phyloP scores from a whole-genome alignment of 1,140 invertebrate species.

The Platyscapa corneri region DNA sequence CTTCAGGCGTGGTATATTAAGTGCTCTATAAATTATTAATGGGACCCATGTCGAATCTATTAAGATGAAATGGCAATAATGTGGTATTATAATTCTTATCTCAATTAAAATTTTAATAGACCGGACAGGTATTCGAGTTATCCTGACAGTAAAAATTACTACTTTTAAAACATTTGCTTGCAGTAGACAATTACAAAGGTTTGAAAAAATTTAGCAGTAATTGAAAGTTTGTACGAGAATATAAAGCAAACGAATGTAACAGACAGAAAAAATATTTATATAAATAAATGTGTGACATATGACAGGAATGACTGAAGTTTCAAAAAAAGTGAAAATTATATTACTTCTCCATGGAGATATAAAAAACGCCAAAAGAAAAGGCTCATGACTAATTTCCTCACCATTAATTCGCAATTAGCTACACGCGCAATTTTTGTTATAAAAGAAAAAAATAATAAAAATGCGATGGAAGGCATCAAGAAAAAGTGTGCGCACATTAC shows the following conservation, averaged over 20 bases:
- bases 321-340: neutral
- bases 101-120: slow-evolving; percentile 6
- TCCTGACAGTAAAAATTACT: neutral
- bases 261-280: too few species aligned
- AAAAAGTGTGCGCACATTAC: too few species aligned
- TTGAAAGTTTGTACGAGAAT: neutral
- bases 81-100: slow-evolving; percentile 11
- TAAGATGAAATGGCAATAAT: slow-evolving; percentile 16
- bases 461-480: too few species aligned
- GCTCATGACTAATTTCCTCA: too few species aligned
- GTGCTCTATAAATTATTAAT: neutral
- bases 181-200: neutral
- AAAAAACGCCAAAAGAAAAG: too few species aligned
- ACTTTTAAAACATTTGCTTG: neutral
- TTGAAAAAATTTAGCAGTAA: neutral
- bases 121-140: neutral
- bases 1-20: neutral
- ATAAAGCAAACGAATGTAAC: neutral
- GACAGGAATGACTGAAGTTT: too few species aligned
- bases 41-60: neutral
- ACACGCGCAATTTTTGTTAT: too few species aligned
- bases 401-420: too few species aligned
- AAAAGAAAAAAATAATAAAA: too few species aligned
- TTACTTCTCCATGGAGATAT: neutral
- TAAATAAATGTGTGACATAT: too few species aligned